Base-by-base conservation (phyloP, 1,140 invertebrate genomes). In the Papilio helenus region DNA sequence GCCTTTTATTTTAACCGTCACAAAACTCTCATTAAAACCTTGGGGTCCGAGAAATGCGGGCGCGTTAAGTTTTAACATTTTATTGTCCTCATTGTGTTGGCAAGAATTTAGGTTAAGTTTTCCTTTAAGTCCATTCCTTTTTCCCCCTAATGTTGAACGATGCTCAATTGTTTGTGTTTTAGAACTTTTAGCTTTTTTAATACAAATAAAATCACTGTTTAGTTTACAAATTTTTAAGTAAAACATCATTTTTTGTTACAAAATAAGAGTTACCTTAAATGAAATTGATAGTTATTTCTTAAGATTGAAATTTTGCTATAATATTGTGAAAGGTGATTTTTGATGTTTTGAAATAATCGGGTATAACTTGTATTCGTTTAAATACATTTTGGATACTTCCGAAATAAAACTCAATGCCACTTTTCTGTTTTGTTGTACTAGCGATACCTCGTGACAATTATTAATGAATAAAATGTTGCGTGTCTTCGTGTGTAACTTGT, bases 41-140 rank as follows among this genome's bases (percentile, higher is more conserved):
- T 23, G 8, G 58, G 58, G 58, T 61, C 58, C 58, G 58, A 61
- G 58, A 61, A 61, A 61, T 61, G 58, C 58, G 58, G 58, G 58
- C 20, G 58, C 58, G 58, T 61, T 61, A 61, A 61, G 58, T 61
- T 61, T 61, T 61, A 23, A 61, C 58, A 61, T 61, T 61, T 61
- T 61, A 61, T 61, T 26, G 58, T 26, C 20, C 58, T 61, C 58
- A 26, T 61, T 61, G 58, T 61, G 20, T n/a, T n/a, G n/a, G 58
- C 46, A 49, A 26, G 23, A 61, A 61, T 61, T 61, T 61, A 12
- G 58, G 58, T 61, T 61, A 61, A 61, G 23, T 61, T 61, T 26
- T 61, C 58, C 58, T 61, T 61, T 61, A 58, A 58, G 55, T 61
- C 16, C 46, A 16, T 49, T 58, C 55, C n/a, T n/a, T 58, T 26